Evolutionary conservation across 1,140 invertebrate species (phyloP).

Genomic region (Hydropsyche tenuis): DNA sequence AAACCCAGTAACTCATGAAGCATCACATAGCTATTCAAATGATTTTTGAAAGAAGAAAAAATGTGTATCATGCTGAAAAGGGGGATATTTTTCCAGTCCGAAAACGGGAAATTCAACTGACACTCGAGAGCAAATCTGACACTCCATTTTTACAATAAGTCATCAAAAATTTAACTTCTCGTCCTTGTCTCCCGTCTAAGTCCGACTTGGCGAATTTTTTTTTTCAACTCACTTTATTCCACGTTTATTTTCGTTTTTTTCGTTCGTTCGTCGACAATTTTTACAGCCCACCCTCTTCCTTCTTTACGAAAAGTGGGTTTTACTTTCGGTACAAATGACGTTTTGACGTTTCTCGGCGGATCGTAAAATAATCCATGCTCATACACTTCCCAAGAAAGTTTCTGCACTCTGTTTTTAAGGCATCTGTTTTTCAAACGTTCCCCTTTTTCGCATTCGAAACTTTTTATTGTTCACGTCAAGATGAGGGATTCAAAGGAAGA

Average conservation of each 20-base stretch:
- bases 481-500: too few species aligned
- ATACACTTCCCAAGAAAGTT: conserved; percentile 21
- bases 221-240: background rate
- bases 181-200: background rate
- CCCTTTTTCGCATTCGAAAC: conserved; percentile 19
- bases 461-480: conserved; percentile 20
- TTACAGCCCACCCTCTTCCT: conserved; percentile 12
- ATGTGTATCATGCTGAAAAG: too few species aligned
- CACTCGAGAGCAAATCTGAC: conserved; percentile 31
- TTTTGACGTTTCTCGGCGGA: conserved; percentile 34
- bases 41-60: too few species aligned
- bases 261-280: conserved; percentile 10
- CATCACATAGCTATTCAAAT: too few species aligned
- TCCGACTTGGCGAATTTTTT: background rate
- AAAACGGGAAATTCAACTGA: conserved; percentile 19
- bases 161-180: conserved; percentile 32
- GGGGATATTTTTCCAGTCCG: too few species aligned
- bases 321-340: conserved; percentile 32
- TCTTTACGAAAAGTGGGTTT: conserved; percentile 16
- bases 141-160: conserved; percentile 36
- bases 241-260: conserved; percentile 12
- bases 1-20: too few species aligned
- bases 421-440: conserved; percentile 27
- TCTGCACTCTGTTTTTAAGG: conserved; percentile 25
- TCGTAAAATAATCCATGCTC: conserved; percentile 39